A percentile compares a stretch with the other conserved stretches of the same genome.
These are phyloP conservation scores for Petrophora chlorosata DNA, from an alignment of 2,888 invertebrate species.

Conservation along the genomic window DNA sequence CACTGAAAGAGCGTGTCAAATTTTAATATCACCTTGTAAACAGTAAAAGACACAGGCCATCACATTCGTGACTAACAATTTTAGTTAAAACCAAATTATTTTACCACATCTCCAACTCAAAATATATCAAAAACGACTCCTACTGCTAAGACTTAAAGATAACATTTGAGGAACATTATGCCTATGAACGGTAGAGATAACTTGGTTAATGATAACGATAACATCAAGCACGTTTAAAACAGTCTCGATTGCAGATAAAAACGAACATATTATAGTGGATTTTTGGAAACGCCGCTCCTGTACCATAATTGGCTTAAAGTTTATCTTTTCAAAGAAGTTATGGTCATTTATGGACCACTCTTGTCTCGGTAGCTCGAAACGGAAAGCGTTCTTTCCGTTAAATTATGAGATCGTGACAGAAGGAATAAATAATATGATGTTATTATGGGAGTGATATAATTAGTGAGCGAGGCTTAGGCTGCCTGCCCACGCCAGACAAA, in stretches of 20 bases:
- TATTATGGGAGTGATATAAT: constrained; percentile 54
- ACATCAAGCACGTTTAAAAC: constrained; percentile 70
- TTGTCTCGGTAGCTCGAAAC: constrained; percentile 58
- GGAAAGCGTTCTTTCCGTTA: constrained; percentile 46
- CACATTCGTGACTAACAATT: constrained; percentile 72
- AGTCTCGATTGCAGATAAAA: constrained; percentile 71
- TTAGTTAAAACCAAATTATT: constrained; percentile 46
- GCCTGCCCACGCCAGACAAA: background rate
- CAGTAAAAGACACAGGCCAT: constrained; percentile 62
- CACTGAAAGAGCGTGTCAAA: constrained; percentile 67
- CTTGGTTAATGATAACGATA: constrained; percentile 61
- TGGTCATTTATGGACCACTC: constrained; percentile 69
- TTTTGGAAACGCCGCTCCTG: constrained; percentile 76
- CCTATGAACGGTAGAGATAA: constrained; percentile 14
- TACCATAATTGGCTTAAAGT: constrained; percentile 72
- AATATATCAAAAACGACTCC: background rate
- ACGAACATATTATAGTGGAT: constrained; percentile 59
- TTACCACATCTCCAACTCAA: background rate
- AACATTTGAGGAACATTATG: background rate
- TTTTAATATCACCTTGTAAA: constrained; percentile 72
- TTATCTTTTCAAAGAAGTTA: constrained; percentile 78
- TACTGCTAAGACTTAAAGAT: background rate
- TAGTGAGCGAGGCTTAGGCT: constrained; percentile 36
- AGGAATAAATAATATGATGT: constrained; percentile 38
- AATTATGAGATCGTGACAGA: constrained; percentile 65